phyloP scores from a whole-genome alignment of 2,113 vertebrate species.

The Hyperopisus bebe region DNA sequence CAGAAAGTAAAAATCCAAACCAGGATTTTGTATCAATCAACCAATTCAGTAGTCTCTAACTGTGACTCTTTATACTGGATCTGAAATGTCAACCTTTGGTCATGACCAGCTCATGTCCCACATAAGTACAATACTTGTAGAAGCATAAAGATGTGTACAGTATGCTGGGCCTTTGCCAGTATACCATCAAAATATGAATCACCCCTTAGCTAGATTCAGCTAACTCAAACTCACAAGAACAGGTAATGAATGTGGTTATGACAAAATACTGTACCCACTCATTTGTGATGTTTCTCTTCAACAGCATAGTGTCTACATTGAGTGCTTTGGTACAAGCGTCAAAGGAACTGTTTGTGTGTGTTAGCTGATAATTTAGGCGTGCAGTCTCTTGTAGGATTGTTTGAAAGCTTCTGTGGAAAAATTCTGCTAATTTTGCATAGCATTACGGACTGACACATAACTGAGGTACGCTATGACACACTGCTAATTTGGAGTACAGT shows the following conservation, averaged over 20 bases:
- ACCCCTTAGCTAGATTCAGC: background rate
- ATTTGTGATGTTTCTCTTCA: background rate
- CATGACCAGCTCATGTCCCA: too few relatives aligned
- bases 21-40: too few relatives aligned
- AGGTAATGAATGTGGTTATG: background rate
- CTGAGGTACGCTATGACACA: slow-evolving; percentile 18
- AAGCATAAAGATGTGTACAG: background rate
- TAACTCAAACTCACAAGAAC: background rate
- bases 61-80: too few relatives aligned
- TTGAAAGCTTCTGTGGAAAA: too few relatives aligned
- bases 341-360: background rate
- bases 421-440: slow-evolving; percentile 25
- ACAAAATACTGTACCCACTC: background rate
- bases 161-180: background rate
- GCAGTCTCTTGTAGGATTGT: too few relatives aligned
- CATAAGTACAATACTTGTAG: too few relatives aligned
- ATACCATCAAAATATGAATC: background rate
- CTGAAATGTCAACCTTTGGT: too few relatives aligned
- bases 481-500: too few relatives aligned
- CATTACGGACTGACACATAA: slow-evolving; percentile 13
- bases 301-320: background rate
- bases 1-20: too few relatives aligned
- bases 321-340: background rate
- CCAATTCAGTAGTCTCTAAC: too few relatives aligned
- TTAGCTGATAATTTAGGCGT: background rate